These are phyloP conservation scores for Psittacus erithacus DNA, from an alignment of 2,113 vertebrate genomes.

Conservation along the genomic window DNA sequence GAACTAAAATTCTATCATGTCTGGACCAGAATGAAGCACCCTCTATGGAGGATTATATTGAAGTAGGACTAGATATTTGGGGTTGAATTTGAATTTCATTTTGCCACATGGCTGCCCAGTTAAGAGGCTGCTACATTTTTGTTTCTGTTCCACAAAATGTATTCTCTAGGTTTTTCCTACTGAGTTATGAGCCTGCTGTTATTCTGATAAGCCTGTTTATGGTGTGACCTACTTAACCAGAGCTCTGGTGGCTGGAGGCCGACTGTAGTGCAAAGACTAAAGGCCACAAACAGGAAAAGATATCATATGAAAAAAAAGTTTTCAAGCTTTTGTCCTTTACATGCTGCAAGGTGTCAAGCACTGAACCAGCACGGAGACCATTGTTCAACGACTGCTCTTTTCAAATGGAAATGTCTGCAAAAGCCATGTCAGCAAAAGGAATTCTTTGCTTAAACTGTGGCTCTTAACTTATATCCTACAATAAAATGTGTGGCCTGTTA, in stretches of 20 bases:
- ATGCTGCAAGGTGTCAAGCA: slow-evolving; percentile 50
- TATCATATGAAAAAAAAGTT: slow-evolving; percentile 20
- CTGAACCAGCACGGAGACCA: background rate
- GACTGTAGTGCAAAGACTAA: slow-evolving; percentile 1
- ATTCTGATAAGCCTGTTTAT: slow-evolving; percentile 12
- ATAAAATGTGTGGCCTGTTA: slow-evolving; percentile 29
- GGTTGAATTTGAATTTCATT: background rate
- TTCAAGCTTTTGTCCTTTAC: slow-evolving; percentile 17
- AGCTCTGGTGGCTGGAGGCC: background rate
- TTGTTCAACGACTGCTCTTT: slow-evolving; percentile 57
- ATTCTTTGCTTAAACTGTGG: background rate
- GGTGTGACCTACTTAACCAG: slow-evolving; percentile 25
- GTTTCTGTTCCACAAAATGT: background rate
- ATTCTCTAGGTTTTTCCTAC: slow-evolving; percentile 5
- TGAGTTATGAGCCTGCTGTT: slow-evolving; percentile 1
- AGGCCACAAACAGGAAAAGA: slow-evolving; percentile 60
- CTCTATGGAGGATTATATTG: background rate
- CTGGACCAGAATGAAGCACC: background rate
- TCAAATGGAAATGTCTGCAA: slow-evolving; percentile 57
- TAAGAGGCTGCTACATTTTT: slow-evolving; percentile 17
- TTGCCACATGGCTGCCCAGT: background rate
- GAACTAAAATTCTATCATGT: background rate
- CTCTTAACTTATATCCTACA: slow-evolving; percentile 11
- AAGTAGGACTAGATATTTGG: background rate
- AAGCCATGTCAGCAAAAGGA: slow-evolving; percentile 46